These are phyloP conservation scores for Hirundichthys speculiger DNA, from an alignment of 2,113 vertebrate genomes.

Conservation along the genomic window DNA sequence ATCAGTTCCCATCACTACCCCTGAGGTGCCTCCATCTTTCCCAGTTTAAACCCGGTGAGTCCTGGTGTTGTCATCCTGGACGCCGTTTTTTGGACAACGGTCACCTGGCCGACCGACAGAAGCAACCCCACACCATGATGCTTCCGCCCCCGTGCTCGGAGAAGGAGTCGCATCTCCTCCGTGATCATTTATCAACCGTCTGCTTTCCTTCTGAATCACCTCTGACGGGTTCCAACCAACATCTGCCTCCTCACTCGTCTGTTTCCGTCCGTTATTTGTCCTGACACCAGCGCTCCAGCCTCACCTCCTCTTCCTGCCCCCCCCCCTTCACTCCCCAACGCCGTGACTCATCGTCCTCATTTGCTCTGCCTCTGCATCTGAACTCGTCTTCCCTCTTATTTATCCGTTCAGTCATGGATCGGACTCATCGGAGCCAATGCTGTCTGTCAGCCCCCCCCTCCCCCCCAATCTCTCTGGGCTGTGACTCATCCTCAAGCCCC, in stretches of 20 bases:
- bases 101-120: too few relatives aligned
- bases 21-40: too few relatives aligned
- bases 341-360: slow-evolving; percentile 36
- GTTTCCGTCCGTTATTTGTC: not conserved
- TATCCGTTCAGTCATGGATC: slow-evolving; percentile 43
- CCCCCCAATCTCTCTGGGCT: slow-evolving; percentile 19
- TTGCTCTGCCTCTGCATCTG: slow-evolving; percentile 11
- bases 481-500: slow-evolving; percentile 44
- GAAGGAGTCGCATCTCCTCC: too few relatives aligned
- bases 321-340: not conserved
- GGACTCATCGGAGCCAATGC: slow-evolving; percentile 39
- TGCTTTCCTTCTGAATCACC: too few relatives aligned
- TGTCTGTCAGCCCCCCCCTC: slow-evolving; percentile 21
- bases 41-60: too few relatives aligned
- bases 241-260: not conserved
- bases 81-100: too few relatives aligned
- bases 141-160: too few relatives aligned
- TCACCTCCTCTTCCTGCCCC: not conserved
- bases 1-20: too few relatives aligned
- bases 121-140: too few relatives aligned
- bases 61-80: too few relatives aligned
- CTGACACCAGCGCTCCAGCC: not conserved
- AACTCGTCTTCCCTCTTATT: not conserved
- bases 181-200: too few relatives aligned
- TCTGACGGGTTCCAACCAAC: not conserved